A percentile compares a stretch with the other conserved stretches of the same genome.
Evolutionary conservation across 2,797 vertebrate genomes (phyloP).

Genomic region (Choloepus didactylus): DNA sequence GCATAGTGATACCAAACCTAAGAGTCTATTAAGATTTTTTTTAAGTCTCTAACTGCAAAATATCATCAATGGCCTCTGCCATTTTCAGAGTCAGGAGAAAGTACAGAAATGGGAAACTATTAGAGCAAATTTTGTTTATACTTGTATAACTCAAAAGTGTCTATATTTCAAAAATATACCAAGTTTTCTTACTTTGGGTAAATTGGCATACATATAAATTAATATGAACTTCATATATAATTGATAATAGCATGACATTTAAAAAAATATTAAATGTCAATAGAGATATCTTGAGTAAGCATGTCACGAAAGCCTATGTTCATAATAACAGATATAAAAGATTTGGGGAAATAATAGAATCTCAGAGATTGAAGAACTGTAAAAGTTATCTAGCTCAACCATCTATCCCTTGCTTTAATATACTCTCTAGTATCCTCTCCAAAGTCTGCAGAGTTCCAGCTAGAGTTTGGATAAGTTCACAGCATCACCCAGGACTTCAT

Average conservation of each 20-base stretch:
- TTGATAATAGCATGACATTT: slow-evolving; percentile 59
- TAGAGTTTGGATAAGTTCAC: not conserved
- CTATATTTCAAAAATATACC: slow-evolving; percentile 26
- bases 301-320: slow-evolving; percentile 38
- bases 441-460: not conserved
- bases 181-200: not conserved
- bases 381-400: slow-evolving; percentile 28
- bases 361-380: slow-evolving; percentile 35
- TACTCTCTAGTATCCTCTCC: not conserved
- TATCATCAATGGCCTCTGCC: not conserved
- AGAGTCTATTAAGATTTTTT: not conserved
- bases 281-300: slow-evolving; percentile 48
- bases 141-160: slow-evolving; percentile 25
- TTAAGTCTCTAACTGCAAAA: slow-evolving; percentile 9
- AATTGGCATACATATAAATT: not conserved
- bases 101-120: slow-evolving; percentile 15
- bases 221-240: slow-evolving; percentile 55
- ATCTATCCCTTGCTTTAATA: not conserved
- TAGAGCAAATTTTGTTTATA: not conserved
- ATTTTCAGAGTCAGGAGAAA: slow-evolving; percentile 40
- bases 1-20: not conserved
- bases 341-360: slow-evolving; percentile 22
- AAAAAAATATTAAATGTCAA: slow-evolving; percentile 68
- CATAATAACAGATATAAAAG: slow-evolving; percentile 47
- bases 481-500: not conserved